Percentiles rank a stretch among this genome's conserved stretches.
These are phyloP conservation scores for Diachasma alloeum DNA, from an alignment of 1,140 invertebrate genomes.

Conservation along the genomic window DNA sequence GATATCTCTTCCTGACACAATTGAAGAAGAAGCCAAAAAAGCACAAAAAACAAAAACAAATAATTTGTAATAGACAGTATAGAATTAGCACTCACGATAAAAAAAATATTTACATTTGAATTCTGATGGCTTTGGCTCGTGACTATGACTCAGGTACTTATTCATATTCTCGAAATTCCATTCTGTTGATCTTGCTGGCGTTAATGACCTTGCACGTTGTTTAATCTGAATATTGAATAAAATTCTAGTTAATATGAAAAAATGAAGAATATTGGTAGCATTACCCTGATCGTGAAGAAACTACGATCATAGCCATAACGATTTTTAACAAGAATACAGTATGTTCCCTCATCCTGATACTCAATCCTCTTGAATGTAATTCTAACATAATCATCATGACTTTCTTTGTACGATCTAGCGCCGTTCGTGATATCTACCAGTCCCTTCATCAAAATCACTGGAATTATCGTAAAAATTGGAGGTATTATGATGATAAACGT, in stretches of 20 bases:
- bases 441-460: conserved; percentile 88
- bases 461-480: conserved; percentile 39
- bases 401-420: conserved; percentile 80
- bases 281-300: conserved; percentile 84
- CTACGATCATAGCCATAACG: conserved; percentile 84
- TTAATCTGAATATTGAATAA: conserved; percentile 66
- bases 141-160: conserved; percentile 56
- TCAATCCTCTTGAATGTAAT: conserved; percentile 87
- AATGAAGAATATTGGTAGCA: not conserved
- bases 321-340: conserved; percentile 93
- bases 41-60: too few species aligned
- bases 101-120: conserved; percentile 69
- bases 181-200: conserved; percentile 66
- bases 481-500: not conserved
- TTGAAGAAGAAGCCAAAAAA: too few species aligned
- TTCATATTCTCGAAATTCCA: conserved; percentile 62
- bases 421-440: conserved; percentile 82
- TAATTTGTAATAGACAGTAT: too few species aligned
- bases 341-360: conserved; percentile 89
- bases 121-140: conserved; percentile 62
- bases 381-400: conserved; percentile 83
- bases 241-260: not conserved
- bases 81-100: not conserved
- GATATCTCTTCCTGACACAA: too few species aligned
- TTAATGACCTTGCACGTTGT: conserved; percentile 73